Evolutionary conservation across 2,113 vertebrate species (phyloP).

Genomic region (Eudyptes chrysolophus): DNA sequence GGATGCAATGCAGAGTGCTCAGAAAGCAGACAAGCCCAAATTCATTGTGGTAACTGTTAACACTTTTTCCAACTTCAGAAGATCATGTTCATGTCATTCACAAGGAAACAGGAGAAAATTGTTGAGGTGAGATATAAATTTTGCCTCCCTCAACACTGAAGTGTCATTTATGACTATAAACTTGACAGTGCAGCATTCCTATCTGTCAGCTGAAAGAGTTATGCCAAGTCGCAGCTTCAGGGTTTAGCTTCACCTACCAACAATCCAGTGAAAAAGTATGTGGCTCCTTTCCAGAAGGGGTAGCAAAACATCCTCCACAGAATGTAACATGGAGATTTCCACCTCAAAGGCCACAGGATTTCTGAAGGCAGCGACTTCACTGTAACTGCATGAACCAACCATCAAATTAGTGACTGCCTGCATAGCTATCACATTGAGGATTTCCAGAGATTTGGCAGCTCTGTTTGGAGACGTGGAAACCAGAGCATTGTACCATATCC

Average conservation of each 20-base stretch:
- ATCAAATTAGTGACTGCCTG: background rate
- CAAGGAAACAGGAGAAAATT: background rate
- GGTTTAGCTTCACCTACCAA: background rate
- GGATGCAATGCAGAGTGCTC: background rate
- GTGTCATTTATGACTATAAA: slow-evolving; percentile 14
- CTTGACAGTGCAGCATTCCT: slow-evolving; percentile 23
- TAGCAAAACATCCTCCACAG: background rate
- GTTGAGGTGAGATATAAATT: slow-evolving; percentile 16
- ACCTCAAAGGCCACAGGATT: background rate
- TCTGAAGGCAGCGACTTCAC: background rate
- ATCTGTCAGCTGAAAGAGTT: slow-evolving; percentile 10
- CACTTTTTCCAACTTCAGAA: background rate
- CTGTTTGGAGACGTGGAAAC: background rate
- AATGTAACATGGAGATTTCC: background rate
- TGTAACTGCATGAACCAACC: background rate
- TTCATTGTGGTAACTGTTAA: background rate
- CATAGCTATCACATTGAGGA: background rate
- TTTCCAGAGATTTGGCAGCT: background rate
- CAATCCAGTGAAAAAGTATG: background rate
- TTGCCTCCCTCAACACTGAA: background rate
- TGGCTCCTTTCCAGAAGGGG: background rate
- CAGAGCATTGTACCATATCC: background rate
- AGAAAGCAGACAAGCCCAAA: background rate
- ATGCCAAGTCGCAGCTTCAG: background rate
- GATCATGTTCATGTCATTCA: background rate